Conservation (phyloP, 37 sponge, comb jelly and placozoan species). For the Oopsacas minuta region DNA sequence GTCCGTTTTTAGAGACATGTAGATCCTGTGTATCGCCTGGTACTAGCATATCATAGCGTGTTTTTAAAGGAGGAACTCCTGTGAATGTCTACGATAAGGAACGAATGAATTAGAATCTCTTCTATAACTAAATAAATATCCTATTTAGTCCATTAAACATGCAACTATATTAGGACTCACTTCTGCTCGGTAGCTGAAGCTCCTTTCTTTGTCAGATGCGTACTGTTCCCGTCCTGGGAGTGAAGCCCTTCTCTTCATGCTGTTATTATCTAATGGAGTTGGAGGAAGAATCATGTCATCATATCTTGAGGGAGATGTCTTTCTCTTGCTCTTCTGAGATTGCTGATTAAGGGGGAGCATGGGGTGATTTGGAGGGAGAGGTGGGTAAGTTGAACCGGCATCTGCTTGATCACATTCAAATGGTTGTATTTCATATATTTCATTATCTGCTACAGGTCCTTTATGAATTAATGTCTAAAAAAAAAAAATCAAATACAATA, state of each 20-base stretch:
- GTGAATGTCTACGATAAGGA: neutral
- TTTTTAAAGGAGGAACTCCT: neutral
- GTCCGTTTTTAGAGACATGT: neutral
- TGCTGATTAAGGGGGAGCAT: neutral
- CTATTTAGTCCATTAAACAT: neutral
- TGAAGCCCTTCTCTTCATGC: neutral
- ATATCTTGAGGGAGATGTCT: neutral
- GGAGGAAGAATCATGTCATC: neutral
- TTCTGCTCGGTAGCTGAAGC: neutral
- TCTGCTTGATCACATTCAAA: neutral
- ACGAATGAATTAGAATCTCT: neutral
- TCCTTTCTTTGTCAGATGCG: neutral
- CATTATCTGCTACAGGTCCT: neutral
- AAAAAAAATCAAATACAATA: neutral
- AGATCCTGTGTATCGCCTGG: neutral
- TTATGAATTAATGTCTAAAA: neutral
- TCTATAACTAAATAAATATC: neutral
- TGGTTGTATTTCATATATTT: neutral
- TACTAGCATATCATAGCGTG: neutral
- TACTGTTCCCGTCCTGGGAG: neutral
- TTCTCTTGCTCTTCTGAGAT: neutral
- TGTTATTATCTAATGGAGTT: neutral
- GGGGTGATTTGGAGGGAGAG: neutral
- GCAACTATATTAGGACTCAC: neutral
- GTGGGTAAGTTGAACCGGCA: neutral